phyloP scores from a whole-genome alignment of 2,888 invertebrate species.

The Chloromyia formosa region DNA sequence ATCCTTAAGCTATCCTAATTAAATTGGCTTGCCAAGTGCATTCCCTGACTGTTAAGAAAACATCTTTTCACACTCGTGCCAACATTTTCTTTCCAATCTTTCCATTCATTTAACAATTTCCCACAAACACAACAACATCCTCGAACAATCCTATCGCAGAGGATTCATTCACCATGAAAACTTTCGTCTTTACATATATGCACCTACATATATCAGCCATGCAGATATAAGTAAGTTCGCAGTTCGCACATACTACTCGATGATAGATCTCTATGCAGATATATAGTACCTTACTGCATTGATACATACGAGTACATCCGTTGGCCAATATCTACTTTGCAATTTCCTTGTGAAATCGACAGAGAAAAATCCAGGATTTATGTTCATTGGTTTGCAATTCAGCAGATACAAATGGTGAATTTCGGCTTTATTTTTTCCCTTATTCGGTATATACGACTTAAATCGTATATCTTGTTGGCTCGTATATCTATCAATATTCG shows the following conservation, averaged over 20 bases:
- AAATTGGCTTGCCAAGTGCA: neutral
- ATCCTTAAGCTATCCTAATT: neutral
- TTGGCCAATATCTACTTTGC: neutral
- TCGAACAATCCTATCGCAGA: no score
- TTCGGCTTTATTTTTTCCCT: neutral
- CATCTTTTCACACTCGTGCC: neutral
- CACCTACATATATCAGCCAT: no score
- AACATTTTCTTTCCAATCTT: conserved; percentile 5
- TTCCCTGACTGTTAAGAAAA: neutral
- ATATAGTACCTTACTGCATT: no score
- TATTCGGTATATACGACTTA: neutral
- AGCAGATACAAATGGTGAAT: conserved; percentile 10
- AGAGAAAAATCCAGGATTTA: conserved; percentile 10
- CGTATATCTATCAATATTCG: no score
- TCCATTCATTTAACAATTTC: neutral
- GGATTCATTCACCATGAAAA: no score
- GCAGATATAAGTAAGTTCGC: no score
- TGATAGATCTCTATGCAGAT: no score
- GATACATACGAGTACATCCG: no score
- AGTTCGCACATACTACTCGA: no score
- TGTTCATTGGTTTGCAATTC: conserved; percentile 11
- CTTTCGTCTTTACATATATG: no score
- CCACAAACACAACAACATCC: no score
- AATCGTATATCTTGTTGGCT: no score
- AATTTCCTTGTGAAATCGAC: neutral